A percentile compares a stretch with the other conserved stretches of the same genome.
Evolutionary conservation across 1,140 invertebrate species (phyloP).

Genomic region (Pseudomyrmex concolor): DNA sequence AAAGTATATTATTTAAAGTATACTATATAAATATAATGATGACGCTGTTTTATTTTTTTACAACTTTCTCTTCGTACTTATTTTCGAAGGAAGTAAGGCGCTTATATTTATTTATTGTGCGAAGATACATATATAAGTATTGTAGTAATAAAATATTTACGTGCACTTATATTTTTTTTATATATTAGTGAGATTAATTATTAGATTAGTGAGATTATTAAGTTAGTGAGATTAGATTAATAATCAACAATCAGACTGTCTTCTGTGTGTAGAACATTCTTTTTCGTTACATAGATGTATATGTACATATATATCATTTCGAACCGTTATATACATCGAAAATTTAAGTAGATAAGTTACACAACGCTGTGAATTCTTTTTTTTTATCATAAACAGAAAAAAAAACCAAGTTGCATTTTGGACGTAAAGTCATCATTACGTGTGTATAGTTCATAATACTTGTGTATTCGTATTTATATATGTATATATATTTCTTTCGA

Average conservation of each 20-base stretch:
- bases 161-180: not conserved
- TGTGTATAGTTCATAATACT: slow-evolving; percentile 36
- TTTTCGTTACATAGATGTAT: slow-evolving; percentile 12
- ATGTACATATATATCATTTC: too few species aligned
- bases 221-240: too few species aligned
- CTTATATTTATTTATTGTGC: slow-evolving; percentile 27
- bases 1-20: not conserved
- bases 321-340: too few species aligned
- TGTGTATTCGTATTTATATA: not conserved
- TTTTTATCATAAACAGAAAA: too few species aligned
- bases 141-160: not conserved
- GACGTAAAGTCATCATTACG: not conserved
- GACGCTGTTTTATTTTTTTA: not conserved
- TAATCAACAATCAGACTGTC: not conserved
- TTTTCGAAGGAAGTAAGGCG: not conserved
- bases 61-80: slow-evolving; percentile 1
- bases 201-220: too few species aligned
- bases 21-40: not conserved
- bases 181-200: too few species aligned
- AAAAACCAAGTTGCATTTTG: slow-evolving; percentile 1
- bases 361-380: too few species aligned
- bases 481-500: slow-evolving; percentile 11
- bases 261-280: slow-evolving; percentile 13
- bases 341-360: too few species aligned
- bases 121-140: slow-evolving; percentile 5